A percentile compares a stretch with the other conserved stretches of the same genome.
Evolutionary conservation across 1,140 invertebrate genomes (phyloP).

Genomic region (Nomia melanderi): DNA sequence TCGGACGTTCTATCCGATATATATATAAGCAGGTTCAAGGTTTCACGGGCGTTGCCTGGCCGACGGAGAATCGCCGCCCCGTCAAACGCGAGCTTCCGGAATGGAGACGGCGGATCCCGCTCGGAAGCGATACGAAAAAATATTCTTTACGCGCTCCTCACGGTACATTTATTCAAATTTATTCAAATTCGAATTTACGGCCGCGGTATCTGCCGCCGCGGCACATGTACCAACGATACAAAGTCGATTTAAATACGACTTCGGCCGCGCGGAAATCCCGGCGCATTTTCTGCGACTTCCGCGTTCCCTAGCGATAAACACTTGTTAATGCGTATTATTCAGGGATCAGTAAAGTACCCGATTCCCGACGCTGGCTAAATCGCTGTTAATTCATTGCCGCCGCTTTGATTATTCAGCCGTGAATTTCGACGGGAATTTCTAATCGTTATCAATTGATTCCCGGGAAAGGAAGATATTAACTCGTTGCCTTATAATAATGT

Average conservation of each 20-base stretch:
- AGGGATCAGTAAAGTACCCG: too few relatives aligned
- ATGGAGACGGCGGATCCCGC: neutral
- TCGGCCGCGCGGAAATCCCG: neutral
- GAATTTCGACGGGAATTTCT: too few relatives aligned
- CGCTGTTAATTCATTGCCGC: too few relatives aligned
- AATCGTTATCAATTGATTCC: too few relatives aligned
- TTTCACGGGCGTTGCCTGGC: neutral
- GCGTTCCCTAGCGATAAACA: slow-evolving; percentile 9
- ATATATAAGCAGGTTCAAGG: neutral
- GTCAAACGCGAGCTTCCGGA: neutral
- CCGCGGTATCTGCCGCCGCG: slow-evolving; percentile 1
- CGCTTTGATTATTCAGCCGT: too few relatives aligned
- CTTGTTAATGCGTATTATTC: too few relatives aligned
- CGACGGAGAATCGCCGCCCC: neutral
- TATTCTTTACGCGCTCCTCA: slow-evolving; percentile 2
- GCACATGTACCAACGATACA: neutral
- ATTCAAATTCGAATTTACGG: slow-evolving; percentile 33
- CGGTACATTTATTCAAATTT: slow-evolving; percentile 31
- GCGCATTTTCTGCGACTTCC: neutral
- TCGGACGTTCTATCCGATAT: too few relatives aligned
- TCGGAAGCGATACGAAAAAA: neutral
- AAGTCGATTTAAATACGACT: slow-evolving; percentile 29
- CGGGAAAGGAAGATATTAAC: too few relatives aligned
- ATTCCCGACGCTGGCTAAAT: too few relatives aligned
- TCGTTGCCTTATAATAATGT: too few relatives aligned